A percentile compares a stretch with the other conserved stretches of the same genome.
Evolutionary conservation across 2,888 invertebrate genomes (phyloP).

Genomic region (Linyphia triangularis): DNA sequence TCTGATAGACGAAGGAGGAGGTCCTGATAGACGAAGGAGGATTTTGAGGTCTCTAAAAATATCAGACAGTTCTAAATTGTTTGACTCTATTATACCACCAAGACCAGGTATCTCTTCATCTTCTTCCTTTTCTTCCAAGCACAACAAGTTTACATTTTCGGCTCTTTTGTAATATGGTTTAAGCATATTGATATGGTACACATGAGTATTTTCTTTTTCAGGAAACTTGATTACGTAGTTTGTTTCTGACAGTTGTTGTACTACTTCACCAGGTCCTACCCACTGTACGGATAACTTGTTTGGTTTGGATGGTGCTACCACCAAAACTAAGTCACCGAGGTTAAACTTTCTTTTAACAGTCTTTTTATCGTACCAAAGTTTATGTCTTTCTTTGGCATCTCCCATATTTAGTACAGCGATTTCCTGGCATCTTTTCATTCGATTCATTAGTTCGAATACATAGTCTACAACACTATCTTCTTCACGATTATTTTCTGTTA

Average conservation of each 20-base stretch:
- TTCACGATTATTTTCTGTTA: neutral
- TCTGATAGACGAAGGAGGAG: neutral
- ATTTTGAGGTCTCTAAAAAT: neutral
- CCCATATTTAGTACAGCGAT: conserved; percentile 3
- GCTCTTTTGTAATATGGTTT: conserved; percentile 20
- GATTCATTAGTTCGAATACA: conserved; percentile 28
- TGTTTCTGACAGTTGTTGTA: neutral
- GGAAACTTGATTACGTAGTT: neutral
- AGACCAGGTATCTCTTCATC: neutral
- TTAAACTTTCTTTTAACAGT: conserved; percentile 21
- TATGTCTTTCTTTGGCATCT: neutral
- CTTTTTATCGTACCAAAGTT: conserved; percentile 11
- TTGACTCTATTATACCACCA: neutral
- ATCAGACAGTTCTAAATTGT: neutral
- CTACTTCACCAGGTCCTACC: neutral
- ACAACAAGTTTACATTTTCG: conserved; percentile 14
- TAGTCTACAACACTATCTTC: neutral
- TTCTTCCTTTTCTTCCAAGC: neutral
- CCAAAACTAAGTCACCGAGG: neutral
- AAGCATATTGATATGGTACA: conserved; percentile 45
- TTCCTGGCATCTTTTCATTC: conserved; percentile 32
- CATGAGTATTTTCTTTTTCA: neutral
- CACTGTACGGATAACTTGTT: conserved; percentile 38
- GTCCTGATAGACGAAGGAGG: no score
- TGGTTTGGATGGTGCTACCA: neutral